Evolutionary conservation across 2,888 invertebrate genomes (phyloP).

Genomic region (Epinotia ramella): DNA sequence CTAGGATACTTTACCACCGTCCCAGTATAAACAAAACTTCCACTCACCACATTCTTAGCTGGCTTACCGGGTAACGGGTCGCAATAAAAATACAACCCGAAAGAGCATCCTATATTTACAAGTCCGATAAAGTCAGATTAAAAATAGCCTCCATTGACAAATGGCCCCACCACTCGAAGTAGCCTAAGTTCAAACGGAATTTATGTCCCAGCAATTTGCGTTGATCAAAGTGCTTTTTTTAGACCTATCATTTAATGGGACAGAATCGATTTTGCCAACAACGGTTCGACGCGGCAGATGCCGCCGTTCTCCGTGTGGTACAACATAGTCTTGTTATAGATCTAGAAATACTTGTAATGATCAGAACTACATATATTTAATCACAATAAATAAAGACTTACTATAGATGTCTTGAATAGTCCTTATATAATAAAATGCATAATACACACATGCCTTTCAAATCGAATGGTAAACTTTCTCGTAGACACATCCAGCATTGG

Average conservation of each 20-base stretch:
- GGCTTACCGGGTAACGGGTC: not conserved
- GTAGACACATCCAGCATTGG: no score
- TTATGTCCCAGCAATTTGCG: conserved; percentile 24
- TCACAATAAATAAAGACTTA: no score
- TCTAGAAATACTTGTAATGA: no score
- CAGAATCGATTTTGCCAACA: conserved; percentile 10
- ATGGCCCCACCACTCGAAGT: conserved; percentile 23
- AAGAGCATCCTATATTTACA: not conserved
- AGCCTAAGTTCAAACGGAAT: conserved; percentile 36
- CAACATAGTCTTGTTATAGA: not conserved
- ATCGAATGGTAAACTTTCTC: no score
- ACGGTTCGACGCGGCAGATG: not conserved
- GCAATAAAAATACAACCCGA: not conserved
- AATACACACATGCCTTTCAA: no score
- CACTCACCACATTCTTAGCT: not conserved
- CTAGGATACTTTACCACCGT: no score
- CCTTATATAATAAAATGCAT: no score
- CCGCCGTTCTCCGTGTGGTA: not conserved
- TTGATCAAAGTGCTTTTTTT: conserved; percentile 22
- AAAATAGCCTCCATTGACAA: conserved; percentile 27
- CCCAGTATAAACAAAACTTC: not conserved
- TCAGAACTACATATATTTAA: no score
- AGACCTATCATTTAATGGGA: conserved; percentile 20
- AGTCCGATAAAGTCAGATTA: not conserved
- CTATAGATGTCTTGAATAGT: no score